phyloP scores from a whole-genome alignment of 2,888 invertebrate genomes.

The Tricholauxania praeusta region DNA sequence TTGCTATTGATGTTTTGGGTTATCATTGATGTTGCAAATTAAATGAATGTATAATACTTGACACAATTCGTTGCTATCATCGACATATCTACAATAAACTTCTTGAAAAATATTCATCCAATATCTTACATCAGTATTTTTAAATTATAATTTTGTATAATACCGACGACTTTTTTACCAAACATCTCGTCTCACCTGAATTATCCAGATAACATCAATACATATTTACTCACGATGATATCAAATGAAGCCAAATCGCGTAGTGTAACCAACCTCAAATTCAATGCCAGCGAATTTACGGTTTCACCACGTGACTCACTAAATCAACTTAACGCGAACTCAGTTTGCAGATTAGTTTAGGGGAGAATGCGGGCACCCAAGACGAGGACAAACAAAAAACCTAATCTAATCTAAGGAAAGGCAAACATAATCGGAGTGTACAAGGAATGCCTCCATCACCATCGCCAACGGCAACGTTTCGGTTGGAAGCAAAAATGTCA shows the following conservation, averaged over 20 bases:
- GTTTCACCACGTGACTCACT: constrained; percentile 59
- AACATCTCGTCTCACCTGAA: constrained; percentile 1
- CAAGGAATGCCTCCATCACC: constrained; percentile 13
- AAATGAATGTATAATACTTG: no score
- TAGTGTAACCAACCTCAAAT: not conserved
- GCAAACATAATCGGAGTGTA: constrained; percentile 44
- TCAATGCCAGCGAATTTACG: constrained; percentile 53
- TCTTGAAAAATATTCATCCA: no score
- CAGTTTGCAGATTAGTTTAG: constrained; percentile 51
- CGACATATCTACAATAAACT: no score
- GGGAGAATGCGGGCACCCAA: constrained; percentile 15
- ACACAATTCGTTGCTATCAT: no score
- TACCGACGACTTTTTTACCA: no score
- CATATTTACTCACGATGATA: not conserved
- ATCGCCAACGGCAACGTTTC: not conserved
- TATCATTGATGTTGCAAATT: no score
- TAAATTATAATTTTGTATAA: no score
- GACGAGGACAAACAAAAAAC: constrained; percentile 31
- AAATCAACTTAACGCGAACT: constrained; percentile 57
- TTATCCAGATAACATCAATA: not conserved
- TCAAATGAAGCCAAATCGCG: not conserved
- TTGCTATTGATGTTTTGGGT: no score
- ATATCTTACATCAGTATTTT: no score
- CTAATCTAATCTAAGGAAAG: constrained; percentile 54
- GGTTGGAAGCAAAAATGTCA: constrained; percentile 53